Evolutionary conservation across 2,113 vertebrate genomes (phyloP), one percentile per base, ranked within the genome.

Genomic region (Leucosticte australis): DNA sequence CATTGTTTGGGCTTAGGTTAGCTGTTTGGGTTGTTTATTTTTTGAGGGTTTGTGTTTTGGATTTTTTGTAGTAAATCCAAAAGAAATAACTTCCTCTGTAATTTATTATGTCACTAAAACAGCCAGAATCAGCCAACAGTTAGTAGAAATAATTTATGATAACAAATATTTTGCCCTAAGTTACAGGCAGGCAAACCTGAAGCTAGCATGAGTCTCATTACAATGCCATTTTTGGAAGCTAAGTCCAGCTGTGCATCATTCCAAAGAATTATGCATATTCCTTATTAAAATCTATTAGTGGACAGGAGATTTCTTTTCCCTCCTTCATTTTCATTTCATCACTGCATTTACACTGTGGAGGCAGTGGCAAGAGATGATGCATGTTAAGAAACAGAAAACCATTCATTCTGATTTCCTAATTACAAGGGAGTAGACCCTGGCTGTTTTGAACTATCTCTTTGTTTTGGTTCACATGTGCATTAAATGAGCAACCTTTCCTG

Each of bases 371-470:
- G 60, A 95, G 94, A 71, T 41, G 6, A 89, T 8, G 26, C 70
- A 75, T 9, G 17, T 37, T 63, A 75, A 89, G 75, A 64, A 95
- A 94, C n/a, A 55, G 9, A 84, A 92, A 78, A 46, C 44, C n/a
- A 74, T 95, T 65, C 88, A 81, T 53, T 46, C 82, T 78, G 88
- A 94, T 96, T 95, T 96, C n/a, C 20, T 91, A 96, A 94, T 94
- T 93, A 84, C 44, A 52, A 73, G 52, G 65, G 62, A 87, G 69
- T 68, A 80, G 82, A 90, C 17, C 22, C 56, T 57, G 9, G 11
- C 76, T 95, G 42, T 87, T 90, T 87, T 35, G 89, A 96, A 89
- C 16, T 37, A 33, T 21, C 63, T 96, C n/a, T 94, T 80, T 63
- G 46, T 60, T 50, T 81, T 75, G 26, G 69, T 41, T 89, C 62